Percentiles rank a stretch among this genome's conserved stretches.
Evolutionary conservation across 37 sponge, comb jelly and placozoan species (phyloP).

Genomic region (Spongilla lacustris): DNA sequence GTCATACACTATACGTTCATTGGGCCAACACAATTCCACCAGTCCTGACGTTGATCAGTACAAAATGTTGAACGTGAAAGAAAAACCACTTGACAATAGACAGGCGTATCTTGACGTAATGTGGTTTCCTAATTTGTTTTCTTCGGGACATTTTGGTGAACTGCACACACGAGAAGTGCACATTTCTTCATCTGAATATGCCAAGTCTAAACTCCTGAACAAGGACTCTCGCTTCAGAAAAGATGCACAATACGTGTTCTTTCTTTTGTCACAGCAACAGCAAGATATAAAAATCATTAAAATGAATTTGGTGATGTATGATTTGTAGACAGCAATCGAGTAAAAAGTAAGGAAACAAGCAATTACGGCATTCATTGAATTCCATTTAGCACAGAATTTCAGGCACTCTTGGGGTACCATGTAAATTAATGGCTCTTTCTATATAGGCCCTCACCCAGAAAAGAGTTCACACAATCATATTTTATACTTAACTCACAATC

Average conservation of each 20-base stretch:
- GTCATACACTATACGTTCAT: conserved; percentile 34
- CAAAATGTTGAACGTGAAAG: conserved; percentile 30
- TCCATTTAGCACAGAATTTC: no score
- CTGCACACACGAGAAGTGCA: conserved; percentile 32
- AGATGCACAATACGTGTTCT: conserved; percentile 50
- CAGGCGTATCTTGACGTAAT: conserved; percentile 47
- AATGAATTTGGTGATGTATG: no score
- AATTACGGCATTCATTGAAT: no score
- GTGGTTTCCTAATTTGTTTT: conserved; percentile 63
- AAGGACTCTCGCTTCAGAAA: conserved; percentile 60
- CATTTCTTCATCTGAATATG: conserved; percentile 33
- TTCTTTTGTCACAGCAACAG: conserved; percentile 39
- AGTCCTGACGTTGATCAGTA: conserved; percentile 59
- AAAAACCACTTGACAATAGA: conserved; percentile 38
- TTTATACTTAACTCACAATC: no score
- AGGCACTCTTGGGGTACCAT: conserved; percentile 14
- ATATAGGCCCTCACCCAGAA: no score
- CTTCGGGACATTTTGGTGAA: conserved; percentile 50
- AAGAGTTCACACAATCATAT: no score
- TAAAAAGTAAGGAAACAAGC: no score
- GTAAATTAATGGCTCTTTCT: no score
- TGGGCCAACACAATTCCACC: conserved; percentile 26
- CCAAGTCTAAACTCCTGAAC: conserved; percentile 41
- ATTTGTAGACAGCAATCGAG: no score
- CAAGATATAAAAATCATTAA: conserved; percentile 19